Percentiles rank a stretch among this genome's conserved stretches.
phyloP scores from a whole-genome alignment of 2,113 vertebrate genomes.

The Tachuris rubrigastra region DNA sequence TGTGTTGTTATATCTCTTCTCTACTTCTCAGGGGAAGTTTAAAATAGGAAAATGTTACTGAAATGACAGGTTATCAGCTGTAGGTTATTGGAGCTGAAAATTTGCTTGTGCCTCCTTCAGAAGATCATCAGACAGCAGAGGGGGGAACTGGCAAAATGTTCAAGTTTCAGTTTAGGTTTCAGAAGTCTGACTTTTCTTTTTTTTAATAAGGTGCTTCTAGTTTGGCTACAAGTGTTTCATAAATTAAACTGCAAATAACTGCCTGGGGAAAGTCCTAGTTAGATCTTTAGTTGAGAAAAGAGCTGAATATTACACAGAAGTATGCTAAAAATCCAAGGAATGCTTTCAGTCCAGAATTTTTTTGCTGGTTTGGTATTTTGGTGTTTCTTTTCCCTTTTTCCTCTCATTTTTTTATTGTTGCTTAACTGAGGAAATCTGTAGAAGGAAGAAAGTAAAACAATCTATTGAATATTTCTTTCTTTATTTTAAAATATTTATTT shows the following conservation, averaged over 20 bases:
- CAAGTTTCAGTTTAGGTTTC: neutral
- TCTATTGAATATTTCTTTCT: neutral
- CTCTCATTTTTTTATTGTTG: fast-evolving
- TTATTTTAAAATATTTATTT: too few species aligned
- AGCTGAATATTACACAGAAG: neutral
- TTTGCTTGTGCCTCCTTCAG: neutral
- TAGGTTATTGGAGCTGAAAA: neutral
- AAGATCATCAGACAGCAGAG: neutral
- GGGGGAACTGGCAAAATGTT: neutral
- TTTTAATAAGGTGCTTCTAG: neutral
- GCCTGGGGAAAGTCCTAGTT: neutral
- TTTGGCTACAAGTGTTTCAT: neutral
- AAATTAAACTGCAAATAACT: neutral
- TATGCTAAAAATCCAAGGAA: neutral
- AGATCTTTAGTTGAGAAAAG: neutral
- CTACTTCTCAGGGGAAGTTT: neutral
- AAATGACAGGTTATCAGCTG: neutral
- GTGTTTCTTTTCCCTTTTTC: fast-evolving
- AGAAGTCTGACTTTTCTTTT: neutral
- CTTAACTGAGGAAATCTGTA: neutral
- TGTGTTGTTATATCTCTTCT: neutral
- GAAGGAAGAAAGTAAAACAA: neutral
- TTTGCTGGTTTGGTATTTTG: fast-evolving
- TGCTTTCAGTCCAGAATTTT: neutral
- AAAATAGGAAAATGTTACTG: neutral